Percentiles rank a stretch among this genome's conserved stretches.
These are phyloP conservation scores for Epizoanthus fatuus DNA, from an alignment of 92 coral and sea anemone species.

Conservation along the genomic window DNA sequence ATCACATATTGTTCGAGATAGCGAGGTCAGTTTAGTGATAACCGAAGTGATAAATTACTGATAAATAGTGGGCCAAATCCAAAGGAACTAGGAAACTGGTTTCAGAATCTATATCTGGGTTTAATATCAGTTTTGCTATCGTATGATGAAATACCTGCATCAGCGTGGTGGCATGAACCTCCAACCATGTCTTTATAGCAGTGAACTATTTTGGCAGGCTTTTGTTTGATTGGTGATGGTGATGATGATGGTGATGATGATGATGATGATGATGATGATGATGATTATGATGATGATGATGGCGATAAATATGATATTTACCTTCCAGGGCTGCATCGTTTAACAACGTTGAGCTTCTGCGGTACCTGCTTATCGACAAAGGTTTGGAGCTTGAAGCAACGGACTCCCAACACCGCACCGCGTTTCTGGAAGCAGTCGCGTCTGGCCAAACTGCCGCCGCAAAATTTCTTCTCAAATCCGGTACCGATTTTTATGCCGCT, in stretches of 20 bases:
- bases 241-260: background rate
- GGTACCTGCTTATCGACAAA: slow-evolving; percentile 12
- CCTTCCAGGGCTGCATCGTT: slow-evolving; percentile 26
- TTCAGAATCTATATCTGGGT: too few relatives aligned
- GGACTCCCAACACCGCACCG: slow-evolving; percentile 20
- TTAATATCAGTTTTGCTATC: too few relatives aligned
- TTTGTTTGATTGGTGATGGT: too few relatives aligned
- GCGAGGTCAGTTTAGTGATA: too few relatives aligned
- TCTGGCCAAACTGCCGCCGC: slow-evolving; percentile 21
- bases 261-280: background rate
- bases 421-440: slow-evolving; percentile 11
- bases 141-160: too few relatives aligned
- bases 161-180: too few relatives aligned
- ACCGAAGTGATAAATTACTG: too few relatives aligned
- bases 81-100: too few relatives aligned
- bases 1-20: too few relatives aligned
- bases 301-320: background rate
- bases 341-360: slow-evolving; percentile 6
- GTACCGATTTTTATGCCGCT: slow-evolving; percentile 5
- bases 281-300: background rate
- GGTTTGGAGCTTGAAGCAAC: background rate
- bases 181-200: too few relatives aligned
- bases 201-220: too few relatives aligned
- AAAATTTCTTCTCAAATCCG: slow-evolving; percentile 6
- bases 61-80: too few relatives aligned